Conservation (phyloP, 2,888 invertebrate genomes). For the Macropis europaea region DNA sequence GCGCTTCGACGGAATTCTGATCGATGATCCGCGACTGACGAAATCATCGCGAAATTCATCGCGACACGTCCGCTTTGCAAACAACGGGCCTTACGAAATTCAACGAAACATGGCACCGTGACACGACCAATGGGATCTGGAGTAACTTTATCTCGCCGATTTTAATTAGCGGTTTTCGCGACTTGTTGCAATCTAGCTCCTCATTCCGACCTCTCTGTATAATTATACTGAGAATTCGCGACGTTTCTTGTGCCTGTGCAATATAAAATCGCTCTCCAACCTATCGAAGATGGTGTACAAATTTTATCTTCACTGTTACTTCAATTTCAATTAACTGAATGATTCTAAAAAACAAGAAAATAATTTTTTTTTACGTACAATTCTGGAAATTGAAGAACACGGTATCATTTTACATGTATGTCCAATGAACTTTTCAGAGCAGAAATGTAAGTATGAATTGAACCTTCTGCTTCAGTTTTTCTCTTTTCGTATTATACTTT, state of each 20-base stretch:
- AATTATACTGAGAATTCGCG: conserved; percentile 6
- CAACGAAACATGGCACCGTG: background rate
- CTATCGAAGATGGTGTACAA: background rate
- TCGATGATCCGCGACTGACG: conserved; percentile 27
- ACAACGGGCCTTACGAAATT: conserved; percentile 22
- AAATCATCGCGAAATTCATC: conserved; percentile 21
- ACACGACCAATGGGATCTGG: conserved; percentile 2
- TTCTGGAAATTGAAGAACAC: too few species aligned
- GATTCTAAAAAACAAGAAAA: too few species aligned
- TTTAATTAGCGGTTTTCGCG: conserved; percentile 38
- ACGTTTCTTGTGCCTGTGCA: background rate
- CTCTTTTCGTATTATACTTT: too few species aligned
- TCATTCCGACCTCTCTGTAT: conserved; percentile 6
- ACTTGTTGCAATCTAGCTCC: conserved; percentile 12
- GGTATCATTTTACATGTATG: too few species aligned
- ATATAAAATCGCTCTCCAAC: conserved; percentile 1
- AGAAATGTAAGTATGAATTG: too few species aligned
- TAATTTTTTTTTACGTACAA: too few species aligned
- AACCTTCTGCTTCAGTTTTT: too few species aligned
- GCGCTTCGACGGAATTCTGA: conserved; percentile 29
- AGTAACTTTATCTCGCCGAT: background rate
- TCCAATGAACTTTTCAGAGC: too few species aligned
- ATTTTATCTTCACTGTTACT: background rate
- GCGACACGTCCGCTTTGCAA: background rate
- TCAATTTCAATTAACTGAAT: background rate